Evolutionary conservation across 1,140 invertebrate genomes (phyloP), one percentile per base, ranked within the genome.

Genomic region (Dendrolimus kikuchii): DNA sequence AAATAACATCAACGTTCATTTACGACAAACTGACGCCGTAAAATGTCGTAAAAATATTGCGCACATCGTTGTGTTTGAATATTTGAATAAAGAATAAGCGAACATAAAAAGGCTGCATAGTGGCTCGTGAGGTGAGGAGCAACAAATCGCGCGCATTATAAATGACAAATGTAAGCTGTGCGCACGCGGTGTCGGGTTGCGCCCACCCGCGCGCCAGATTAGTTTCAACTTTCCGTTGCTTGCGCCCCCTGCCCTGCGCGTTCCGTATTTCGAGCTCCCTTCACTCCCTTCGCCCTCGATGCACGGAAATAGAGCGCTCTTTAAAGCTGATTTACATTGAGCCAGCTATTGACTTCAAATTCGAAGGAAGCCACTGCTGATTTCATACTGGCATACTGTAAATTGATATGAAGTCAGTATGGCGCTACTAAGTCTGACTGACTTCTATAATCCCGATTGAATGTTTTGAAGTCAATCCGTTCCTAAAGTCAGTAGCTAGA

Each of bases 71-170:
- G 39, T 53, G 57, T 65, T 76, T 71, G 67, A 79, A 77, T 74
- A 78, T 78, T 77, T 78, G 60, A 76, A 83, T 81, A 80, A 78
- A 79, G 74, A 79, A 81, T 73, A 78, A 75, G 73, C 63, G 62
- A 61, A 64, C 71, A 79, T 79, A 81, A 82, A 82, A 77, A 81
- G 72, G 66, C 65, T 68, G 59, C 51, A 53, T 59, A 55, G 60
- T 60, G 57, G 54, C 57, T 55, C 40, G 43, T 38, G 52, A 57
- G 42, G 68, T 53, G 74, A 68, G 68, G 66, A 68, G 74, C 80
- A 84, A 86, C 81, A 86, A 86, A 86, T 86, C 81, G 79, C 77
- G 71, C 68, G 81, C 82, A 82, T 86, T 84, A 86, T 81, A 79
- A 81, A 80, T 86, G 82, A 86, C 82, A 86, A 86, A 86, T 86